These are phyloP conservation scores for Anguilla anguilla DNA, from an alignment of 2,797 vertebrate species.

Conservation along the genomic window DNA sequence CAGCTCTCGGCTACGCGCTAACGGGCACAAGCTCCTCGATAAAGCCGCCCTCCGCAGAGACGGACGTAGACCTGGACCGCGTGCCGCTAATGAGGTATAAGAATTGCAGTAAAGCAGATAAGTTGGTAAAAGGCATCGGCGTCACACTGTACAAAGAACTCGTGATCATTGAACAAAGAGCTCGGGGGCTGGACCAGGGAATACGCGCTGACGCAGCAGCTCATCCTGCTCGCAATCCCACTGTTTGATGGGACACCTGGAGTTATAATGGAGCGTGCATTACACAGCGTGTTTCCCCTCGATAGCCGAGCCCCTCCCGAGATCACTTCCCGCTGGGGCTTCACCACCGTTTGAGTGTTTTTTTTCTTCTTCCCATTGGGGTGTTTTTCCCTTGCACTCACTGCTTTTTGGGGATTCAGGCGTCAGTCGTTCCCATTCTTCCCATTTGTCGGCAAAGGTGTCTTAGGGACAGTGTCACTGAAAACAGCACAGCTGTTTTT, in stretches of 20 bases:
- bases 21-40: neutral
- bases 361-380: neutral
- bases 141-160: neutral
- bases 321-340: neutral
- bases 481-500: neutral
- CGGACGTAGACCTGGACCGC: neutral
- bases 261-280: neutral
- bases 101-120: neutral
- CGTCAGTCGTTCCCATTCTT: too few relatives aligned
- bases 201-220: neutral
- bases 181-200: neutral
- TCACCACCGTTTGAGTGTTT: neutral
- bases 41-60: neutral
- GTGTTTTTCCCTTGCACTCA: neutral
- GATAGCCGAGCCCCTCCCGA: neutral
- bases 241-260: neutral
- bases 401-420: neutral
- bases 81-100: neutral
- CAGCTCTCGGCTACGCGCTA: neutral
- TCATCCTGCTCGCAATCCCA: neutral
- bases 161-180: neutral
- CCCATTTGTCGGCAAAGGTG: neutral
- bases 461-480: neutral
- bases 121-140: neutral
- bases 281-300: neutral